Evolutionary conservation across 2,888 invertebrate species (phyloP).

Genomic region (Drosophila meridiana): DNA sequence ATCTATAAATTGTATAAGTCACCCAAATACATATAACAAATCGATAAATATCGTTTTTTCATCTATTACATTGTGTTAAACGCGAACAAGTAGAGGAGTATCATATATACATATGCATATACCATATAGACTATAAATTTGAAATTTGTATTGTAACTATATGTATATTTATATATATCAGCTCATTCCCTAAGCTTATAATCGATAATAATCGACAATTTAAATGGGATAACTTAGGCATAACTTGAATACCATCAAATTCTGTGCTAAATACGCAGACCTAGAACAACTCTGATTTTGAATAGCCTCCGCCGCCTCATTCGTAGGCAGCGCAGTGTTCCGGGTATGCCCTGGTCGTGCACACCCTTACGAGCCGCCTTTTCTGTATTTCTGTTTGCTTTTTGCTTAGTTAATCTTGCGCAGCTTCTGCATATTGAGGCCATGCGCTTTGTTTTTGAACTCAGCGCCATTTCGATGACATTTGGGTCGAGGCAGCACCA

Average conservation of each 20-base stretch:
- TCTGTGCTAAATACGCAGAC: neutral
- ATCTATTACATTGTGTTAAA: no score
- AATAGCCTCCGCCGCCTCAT: neutral
- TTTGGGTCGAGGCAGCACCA: slow-evolving; percentile 28
- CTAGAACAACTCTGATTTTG: neutral
- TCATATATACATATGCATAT: no score
- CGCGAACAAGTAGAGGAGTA: no score
- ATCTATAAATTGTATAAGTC: no score
- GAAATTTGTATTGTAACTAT: no score
- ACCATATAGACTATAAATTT: no score
- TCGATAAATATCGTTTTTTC: no score
- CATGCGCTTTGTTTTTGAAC: slow-evolving; percentile 16
- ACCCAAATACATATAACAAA: no score
- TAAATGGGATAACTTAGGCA: no score
- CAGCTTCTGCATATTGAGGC: slow-evolving; percentile 21
- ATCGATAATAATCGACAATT: neutral
- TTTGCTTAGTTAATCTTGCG: slow-evolving; percentile 20
- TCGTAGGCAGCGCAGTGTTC: neutral
- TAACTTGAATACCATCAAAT: neutral
- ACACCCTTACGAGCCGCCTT: neutral
- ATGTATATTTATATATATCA: no score
- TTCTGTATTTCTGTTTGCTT: neutral
- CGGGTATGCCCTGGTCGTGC: neutral
- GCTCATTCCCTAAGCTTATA: neutral
- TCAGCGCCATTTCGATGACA: slow-evolving; percentile 9